Base-by-base conservation (phyloP, 2,888 invertebrate genomes). In the Hanleya hanleyi region DNA sequence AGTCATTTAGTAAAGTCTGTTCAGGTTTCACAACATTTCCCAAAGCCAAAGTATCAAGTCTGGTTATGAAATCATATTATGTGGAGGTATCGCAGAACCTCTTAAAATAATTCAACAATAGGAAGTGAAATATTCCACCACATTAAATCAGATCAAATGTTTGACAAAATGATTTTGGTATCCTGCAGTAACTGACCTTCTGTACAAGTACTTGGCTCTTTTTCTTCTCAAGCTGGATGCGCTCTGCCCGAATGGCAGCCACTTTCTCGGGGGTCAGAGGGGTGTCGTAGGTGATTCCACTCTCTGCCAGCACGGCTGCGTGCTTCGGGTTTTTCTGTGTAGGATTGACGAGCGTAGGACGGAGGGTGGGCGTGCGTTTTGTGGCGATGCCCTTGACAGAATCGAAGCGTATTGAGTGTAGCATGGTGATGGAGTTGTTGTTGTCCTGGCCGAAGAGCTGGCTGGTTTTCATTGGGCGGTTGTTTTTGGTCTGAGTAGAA, bases 221-320 rank as follows among this genome's bases (percentile, higher is more conserved):
- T 70, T 87, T 87, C 77, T 88, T 89, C 71, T 90, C 97, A 86
- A 95, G 94, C 15, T 95, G 94, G 79, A 97, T 94, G 83, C 97
- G 93, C 86, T 97, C 97, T 22, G 96, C 96, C 85, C 96, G 93
- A 36, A 84, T 86, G 61, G 86, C 84, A 0, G 89, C 90, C 70
- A 90, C 87, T 73, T 89, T 85, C 73, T 95, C 93, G 0, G 97
- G 97, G 80, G 94, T 92, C 67, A 96, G 92, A 6, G 97, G 97
- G 87, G 93, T 93, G 85, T 98, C 97, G 87, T 96, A 95, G 77
- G 92, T 93, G 74, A 98, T 95, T 41, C 95, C 96, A 88, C 94
- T 94, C 81, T 97, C 97, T 73, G 93, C 93, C 83, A 97, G 92
- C 75, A 96, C 94, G 66, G 95, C 94, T 35, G 95, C 94, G 90